Base-by-base conservation (phyloP, 2,113 vertebrate species). In the Dolichotis patagonum region DNA sequence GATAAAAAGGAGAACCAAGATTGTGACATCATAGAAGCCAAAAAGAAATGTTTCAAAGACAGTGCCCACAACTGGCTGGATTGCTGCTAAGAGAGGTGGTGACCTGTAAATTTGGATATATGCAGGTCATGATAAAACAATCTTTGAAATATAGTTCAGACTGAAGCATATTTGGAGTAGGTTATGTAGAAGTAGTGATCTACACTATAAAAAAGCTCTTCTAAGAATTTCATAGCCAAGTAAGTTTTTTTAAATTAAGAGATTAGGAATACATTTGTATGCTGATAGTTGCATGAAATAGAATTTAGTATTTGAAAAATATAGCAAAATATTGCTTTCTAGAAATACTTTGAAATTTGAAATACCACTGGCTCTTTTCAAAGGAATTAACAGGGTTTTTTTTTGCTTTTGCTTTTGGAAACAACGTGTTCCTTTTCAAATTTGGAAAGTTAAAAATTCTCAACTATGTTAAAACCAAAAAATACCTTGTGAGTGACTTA, bases 291-390 rank as follows among this genome's bases (percentile, higher is more conserved):
- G 14, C 38, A 13, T 30, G 9, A 88, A 71, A 46, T 83, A 69
- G 41, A 77, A 85, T 73, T 73, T 46, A 63, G 32, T 41, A 41
- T 80, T 80, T 91, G 52, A n/a, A 67, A 90, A 93, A 71, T 26
- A 85, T 5, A 90, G n/a, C 54, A 43, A 89, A 92, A n/a, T 62
- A 41, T 11, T 65, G 26, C 26, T 97, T 91, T 91, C n/a, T 30
- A 71, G 54, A 94, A 95, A 81, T 67, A n/a, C 32, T 88, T 91
- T 41, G 69, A 81, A 65, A 81, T 95, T 85, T 88, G 49, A 94
- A 91, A 71, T 60, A 84, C n/a, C 4, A 63, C 16, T 73, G 80
- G 32, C 58, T 85, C 8, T 30, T 38, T 88, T 20, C 35, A 54
- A 85, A 49, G 58, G 54, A 56, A 65, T 41, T 80, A 52, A 32